A percentile compares a stretch with the other conserved stretches of the same genome.
Evolutionary conservation across 1,140 invertebrate species (phyloP).

Genomic region (Ceratina calcarata): DNA sequence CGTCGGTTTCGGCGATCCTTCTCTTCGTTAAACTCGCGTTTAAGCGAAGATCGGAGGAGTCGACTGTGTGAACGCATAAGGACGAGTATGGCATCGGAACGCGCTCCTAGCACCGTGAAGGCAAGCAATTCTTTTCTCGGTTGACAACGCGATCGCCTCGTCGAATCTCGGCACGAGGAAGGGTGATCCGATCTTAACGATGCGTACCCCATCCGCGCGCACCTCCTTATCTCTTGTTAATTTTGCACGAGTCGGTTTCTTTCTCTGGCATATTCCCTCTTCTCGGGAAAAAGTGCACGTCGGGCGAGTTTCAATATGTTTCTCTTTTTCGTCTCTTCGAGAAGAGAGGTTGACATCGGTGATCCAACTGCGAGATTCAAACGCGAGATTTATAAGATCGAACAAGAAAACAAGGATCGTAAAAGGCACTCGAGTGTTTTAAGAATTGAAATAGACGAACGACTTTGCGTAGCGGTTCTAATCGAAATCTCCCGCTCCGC

Average conservation of each 20-base stretch:
- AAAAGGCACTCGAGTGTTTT: too few species aligned
- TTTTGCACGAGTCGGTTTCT: conserved; percentile 20
- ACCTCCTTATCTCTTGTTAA: conserved; percentile 2
- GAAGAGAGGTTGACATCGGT: too few species aligned
- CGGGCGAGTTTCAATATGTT: neutral
- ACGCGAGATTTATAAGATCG: too few species aligned
- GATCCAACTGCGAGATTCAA: too few species aligned
- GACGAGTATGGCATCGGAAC: conserved; percentile 25
- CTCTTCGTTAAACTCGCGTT: neutral
- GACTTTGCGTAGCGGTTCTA: too few species aligned
- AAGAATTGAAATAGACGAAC: too few species aligned
- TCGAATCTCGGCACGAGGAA: neutral
- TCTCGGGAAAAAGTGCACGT: neutral
- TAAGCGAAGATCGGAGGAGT: neutral
- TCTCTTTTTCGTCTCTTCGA: too few species aligned
- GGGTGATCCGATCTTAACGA: too few species aligned
- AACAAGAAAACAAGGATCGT: too few species aligned
- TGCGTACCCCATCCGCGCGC: neutral
- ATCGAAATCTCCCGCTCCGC: too few species aligned
- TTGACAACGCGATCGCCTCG: conserved; percentile 9
- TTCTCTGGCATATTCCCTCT: neutral
- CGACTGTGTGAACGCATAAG: neutral
- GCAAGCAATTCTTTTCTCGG: conserved; percentile 24
- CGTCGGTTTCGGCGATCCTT: too few species aligned
- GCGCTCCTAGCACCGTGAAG: conserved; percentile 41